These are phyloP conservation scores for Morpho achilles DNA, from an alignment of 2,888 invertebrate genomes.

Conservation along the genomic window DNA sequence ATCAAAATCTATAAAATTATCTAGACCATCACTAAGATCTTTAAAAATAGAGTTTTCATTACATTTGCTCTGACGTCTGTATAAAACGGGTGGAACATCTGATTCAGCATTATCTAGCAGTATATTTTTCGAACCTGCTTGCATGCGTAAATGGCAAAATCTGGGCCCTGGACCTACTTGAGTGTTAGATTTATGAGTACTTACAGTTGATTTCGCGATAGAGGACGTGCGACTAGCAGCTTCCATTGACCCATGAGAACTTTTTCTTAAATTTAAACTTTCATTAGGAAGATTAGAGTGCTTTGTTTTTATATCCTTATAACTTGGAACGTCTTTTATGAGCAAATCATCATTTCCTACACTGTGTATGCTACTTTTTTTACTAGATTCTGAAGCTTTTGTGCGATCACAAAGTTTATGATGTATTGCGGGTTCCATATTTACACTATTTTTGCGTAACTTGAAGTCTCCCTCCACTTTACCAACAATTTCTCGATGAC, in stretches of 20 bases:
- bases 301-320: constrained; percentile 48
- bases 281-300: constrained; percentile 45
- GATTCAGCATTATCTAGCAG: constrained; percentile 88
- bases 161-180: constrained; percentile 83
- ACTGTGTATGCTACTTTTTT: constrained; percentile 63
- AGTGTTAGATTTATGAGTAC: constrained; percentile 69
- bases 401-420: constrained; percentile 81
- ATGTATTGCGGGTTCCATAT: constrained; percentile 75
- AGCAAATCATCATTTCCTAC: constrained; percentile 53
- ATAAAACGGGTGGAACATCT: constrained; percentile 85
- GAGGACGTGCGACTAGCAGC: constrained; percentile 71
- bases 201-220: constrained; percentile 69
- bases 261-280: constrained; percentile 49
- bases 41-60: constrained; percentile 68
- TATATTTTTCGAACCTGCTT: constrained; percentile 89
- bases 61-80: constrained; percentile 80
- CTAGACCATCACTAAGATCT: constrained; percentile 62
- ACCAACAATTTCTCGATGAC: constrained; percentile 36
- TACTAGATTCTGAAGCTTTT: constrained; percentile 63
- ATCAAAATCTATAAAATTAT: constrained; percentile 58
- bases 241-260: constrained; percentile 69
- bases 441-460: constrained; percentile 44
- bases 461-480: constrained; percentile 47
- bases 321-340: constrained; percentile 46
- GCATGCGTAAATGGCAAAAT: constrained; percentile 87